phyloP scores from a whole-genome alignment of 2,888 invertebrate species.

The Cecidostiba fungosa region DNA sequence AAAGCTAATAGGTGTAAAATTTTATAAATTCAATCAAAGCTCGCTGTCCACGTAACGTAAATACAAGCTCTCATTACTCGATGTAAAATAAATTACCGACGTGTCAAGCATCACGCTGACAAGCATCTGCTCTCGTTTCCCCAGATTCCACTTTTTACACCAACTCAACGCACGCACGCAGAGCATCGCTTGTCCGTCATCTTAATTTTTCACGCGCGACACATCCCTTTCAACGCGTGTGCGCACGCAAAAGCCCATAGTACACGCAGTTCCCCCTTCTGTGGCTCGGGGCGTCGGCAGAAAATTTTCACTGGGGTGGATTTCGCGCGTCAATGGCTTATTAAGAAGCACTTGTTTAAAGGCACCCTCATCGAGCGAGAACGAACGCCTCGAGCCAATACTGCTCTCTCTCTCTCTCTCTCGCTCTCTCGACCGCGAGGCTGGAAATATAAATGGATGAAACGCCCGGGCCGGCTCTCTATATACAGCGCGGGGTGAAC shows the following conservation, averaged over 20 bases:
- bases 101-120: neutral
- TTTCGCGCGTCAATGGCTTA: slow-evolving; percentile 80
- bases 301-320: slow-evolving; percentile 78
- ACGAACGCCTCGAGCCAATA: slow-evolving; percentile 73
- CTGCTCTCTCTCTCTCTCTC: slow-evolving; percentile 67
- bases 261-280: slow-evolving; percentile 57
- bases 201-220: slow-evolving; percentile 29
- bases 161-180: too few species aligned
- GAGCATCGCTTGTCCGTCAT: slow-evolving; percentile 1
- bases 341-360: slow-evolving; percentile 80
- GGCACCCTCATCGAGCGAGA: slow-evolving; percentile 76
- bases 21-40: too few species aligned
- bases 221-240: slow-evolving; percentile 9
- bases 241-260: neutral
- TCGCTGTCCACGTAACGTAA: neutral
- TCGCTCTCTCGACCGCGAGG: slow-evolving; percentile 7
- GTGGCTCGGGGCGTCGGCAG: slow-evolving; percentile 69
- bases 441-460: slow-evolving; percentile 75
- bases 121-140: slow-evolving; percentile 2
- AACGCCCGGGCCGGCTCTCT: slow-evolving; percentile 63
- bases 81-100: neutral
- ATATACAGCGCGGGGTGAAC: slow-evolving; percentile 58
- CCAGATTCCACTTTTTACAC: neutral
- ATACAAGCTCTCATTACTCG: neutral
- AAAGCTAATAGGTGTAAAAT: neutral